Evolutionary conservation across 1,140 invertebrate species (phyloP).

Genomic region (Maconellicoccus hirsutus): DNA sequence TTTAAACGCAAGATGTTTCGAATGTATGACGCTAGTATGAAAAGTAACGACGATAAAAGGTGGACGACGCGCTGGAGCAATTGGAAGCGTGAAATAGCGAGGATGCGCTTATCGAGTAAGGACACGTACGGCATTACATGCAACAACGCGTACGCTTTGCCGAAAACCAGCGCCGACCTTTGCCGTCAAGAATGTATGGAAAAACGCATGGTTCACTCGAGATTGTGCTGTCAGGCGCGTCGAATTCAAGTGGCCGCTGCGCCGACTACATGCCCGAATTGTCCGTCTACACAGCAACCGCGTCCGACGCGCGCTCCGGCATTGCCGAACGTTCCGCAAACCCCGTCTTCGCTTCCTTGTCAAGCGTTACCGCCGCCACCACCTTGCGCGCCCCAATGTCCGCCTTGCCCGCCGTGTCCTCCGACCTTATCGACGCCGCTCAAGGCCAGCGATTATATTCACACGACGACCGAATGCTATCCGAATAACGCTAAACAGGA

Average conservation of each 20-base stretch:
- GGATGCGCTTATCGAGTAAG: too few relatives aligned
- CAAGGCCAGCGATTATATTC: not conserved
- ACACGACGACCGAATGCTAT: slow-evolving; percentile 15
- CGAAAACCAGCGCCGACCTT: not conserved
- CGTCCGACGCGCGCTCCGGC: not conserved
- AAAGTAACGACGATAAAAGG: too few relatives aligned
- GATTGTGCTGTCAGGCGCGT: not conserved
- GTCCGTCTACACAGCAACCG: too few relatives aligned
- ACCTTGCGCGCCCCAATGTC: not conserved
- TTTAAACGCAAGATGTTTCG: too few relatives aligned
- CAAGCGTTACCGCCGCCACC: not conserved
- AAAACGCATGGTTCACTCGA: not conserved
- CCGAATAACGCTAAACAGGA: not conserved
- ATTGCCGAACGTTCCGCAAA: not conserved
- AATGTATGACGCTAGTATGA: too few relatives aligned
- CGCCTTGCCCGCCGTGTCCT: not conserved
- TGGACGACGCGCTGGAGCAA: too few relatives aligned
- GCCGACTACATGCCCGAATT: not conserved
- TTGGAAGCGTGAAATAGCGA: too few relatives aligned
- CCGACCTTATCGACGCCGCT: not conserved
- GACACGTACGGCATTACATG: too few relatives aligned
- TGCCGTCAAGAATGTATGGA: not conserved
- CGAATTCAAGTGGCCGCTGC: not conserved
- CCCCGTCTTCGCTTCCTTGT: not conserved
- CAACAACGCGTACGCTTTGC: not conserved